Evolutionary conservation across 2,797 vertebrate genomes (phyloP), one percentile per base, ranked within the genome.

Genomic region (Acipenser oxyrinchus): DNA sequence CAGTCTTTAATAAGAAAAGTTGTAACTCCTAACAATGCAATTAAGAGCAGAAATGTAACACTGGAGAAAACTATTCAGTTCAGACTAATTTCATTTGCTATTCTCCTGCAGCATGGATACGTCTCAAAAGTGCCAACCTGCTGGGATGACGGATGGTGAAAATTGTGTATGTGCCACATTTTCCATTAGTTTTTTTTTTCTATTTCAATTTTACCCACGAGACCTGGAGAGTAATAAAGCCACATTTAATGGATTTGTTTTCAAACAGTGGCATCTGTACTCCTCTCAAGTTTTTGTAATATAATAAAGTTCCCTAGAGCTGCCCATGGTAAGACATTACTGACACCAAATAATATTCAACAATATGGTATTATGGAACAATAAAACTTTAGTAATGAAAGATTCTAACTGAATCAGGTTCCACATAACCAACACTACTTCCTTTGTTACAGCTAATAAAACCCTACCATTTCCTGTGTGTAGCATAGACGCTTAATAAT

Each of bases 101-200:
- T 63, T 10, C 37, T 37, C 37, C 37, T 37, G 37, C 48, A 18
- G 62, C 64, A 59, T 65, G 71, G 37, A 74, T 76, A 13, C 23
- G 9, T 58, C n/a, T 52, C n/a, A 11, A 15, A 67, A 23, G 49
- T 15, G 7, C 37, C 10, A 18, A 15, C 53, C 76, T 77, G 51
- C 11, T 52, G 65, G 65, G 67, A 73, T 81, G 86, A 86, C 67
- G 78, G 80, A 83, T 81, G 76, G 76, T 74, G 74, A 71, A 82
- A 81, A 83, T 85, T 81, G 80, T 74, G 75, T 68, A 71, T 72
- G 78, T 76, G 83, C 82, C 77, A 84, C 75, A 74, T 70, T 73
- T 68, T 64, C 77, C 78, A 79, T 83, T 81, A 82, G 70, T 83
- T 81, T 83, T 51, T 55, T 55, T 50, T 50, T 12, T 61, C 67